Percentiles rank a stretch among this genome's conserved stretches.
phyloP scores from a whole-genome alignment of 2,888 invertebrate species.

The Latrodectus hesperus region DNA sequence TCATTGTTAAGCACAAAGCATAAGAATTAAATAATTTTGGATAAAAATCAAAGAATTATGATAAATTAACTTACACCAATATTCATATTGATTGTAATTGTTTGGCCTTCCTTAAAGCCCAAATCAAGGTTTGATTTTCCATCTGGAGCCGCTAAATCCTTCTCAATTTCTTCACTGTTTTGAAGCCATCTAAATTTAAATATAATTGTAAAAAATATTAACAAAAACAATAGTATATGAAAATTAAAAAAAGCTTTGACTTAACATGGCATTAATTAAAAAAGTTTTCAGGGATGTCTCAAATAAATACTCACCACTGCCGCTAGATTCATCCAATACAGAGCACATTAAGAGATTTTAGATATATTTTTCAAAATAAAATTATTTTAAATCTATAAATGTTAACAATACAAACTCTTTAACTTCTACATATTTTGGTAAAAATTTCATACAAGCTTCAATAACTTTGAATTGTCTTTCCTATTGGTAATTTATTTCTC shows the following conservation, averaged over 20 bases:
- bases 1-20: neutral
- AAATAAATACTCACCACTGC: too few species aligned
- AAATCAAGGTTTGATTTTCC: conserved; percentile 88
- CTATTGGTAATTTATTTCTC: too few species aligned
- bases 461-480: too few species aligned
- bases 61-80: conserved; percentile 82
- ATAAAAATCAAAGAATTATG: neutral
- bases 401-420: too few species aligned
- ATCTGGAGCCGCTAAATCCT: conserved; percentile 80
- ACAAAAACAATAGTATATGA: neutral
- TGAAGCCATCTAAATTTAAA: conserved; percentile 80
- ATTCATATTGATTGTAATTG: conserved; percentile 99
- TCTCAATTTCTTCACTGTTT: conserved; percentile 86
- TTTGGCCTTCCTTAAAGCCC: conserved; percentile 99
- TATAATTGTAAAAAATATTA: neutral
- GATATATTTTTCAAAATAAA: too few species aligned
- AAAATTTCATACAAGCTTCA: too few species aligned
- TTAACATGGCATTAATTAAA: too few species aligned
- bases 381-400: too few species aligned
- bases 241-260: neutral
- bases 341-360: too few species aligned
- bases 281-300: too few species aligned
- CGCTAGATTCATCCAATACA: too few species aligned
- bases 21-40: neutral
- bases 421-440: too few species aligned